Percentiles rank a stretch among this genome's conserved stretches.
These are phyloP conservation scores for Drosophila formosana DNA, from an alignment of 2,888 invertebrate genomes.

Conservation along the genomic window DNA sequence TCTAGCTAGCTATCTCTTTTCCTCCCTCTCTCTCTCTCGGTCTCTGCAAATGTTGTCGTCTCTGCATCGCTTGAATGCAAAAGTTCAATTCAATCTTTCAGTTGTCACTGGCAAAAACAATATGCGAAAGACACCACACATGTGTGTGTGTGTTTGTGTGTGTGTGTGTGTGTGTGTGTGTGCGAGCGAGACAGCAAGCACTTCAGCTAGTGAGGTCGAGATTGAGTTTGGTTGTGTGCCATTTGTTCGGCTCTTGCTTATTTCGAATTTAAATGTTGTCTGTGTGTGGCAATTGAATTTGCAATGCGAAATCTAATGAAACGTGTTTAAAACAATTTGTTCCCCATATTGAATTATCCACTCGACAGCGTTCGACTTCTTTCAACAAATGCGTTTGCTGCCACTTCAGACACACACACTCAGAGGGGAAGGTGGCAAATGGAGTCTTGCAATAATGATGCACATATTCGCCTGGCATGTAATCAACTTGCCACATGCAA, in stretches of 20 bases:
- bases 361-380: slow-evolving; percentile 68
- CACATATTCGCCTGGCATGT: slow-evolving; percentile 26
- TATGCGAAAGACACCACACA: slow-evolving; percentile 32
- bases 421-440: background rate
- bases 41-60: too few species aligned
- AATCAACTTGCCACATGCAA: slow-evolving; percentile 39
- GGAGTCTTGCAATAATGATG: slow-evolving; percentile 23
- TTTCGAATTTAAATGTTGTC: slow-evolving; percentile 61
- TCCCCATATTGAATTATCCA: slow-evolving; percentile 78
- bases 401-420: background rate
- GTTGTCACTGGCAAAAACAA: slow-evolving; percentile 79
- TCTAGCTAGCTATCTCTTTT: background rate
- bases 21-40: background rate
- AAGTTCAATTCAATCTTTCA: slow-evolving; percentile 82
- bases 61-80: slow-evolving; percentile 41
- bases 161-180: background rate
- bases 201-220: slow-evolving; percentile 39
- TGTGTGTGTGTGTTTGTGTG: background rate
- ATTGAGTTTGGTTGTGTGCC: slow-evolving; percentile 31
- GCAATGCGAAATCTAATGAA: slow-evolving; percentile 75
- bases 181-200: slow-evolving; percentile 1
- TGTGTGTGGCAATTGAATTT: slow-evolving; percentile 51
- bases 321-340: slow-evolving; percentile 82
- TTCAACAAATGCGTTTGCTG: slow-evolving; percentile 23
- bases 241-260: slow-evolving; percentile 20